Evolutionary conservation across 30 jellyfish, hydroid and myxozoan genomes (phyloP).

Genomic region (Pseudorhiza aurosa): DNA sequence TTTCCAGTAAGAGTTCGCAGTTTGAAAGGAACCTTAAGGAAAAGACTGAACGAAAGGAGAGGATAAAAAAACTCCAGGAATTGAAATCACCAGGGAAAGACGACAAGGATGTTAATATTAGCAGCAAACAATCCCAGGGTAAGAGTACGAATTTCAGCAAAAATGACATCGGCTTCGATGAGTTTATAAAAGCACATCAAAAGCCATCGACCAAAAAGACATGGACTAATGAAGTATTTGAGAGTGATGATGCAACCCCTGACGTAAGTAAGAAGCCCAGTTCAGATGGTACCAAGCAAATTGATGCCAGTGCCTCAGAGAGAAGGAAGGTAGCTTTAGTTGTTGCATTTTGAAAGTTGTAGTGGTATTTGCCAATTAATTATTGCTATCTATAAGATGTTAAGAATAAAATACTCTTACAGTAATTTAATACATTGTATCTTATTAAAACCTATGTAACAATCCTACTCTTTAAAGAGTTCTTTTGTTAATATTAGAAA

Average conservation of each 20-base stretch:
- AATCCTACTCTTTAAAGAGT: too few species aligned
- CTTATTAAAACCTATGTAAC: too few species aligned
- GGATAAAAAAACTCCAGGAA: conserved; percentile 75
- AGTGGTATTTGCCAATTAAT: too few species aligned
- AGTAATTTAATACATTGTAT: too few species aligned
- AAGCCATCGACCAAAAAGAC: conserved; percentile 63
- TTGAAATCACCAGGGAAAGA: background rate
- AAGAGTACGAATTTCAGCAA: conserved; percentile 3
- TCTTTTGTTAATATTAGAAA: too few species aligned
- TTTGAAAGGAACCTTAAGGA: conserved; percentile 68
- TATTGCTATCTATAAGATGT: too few species aligned
- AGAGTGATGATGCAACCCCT: background rate
- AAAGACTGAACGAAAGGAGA: conserved; percentile 65
- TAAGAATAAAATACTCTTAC: too few species aligned
- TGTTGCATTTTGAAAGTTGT: too few species aligned
- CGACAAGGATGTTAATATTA: conserved; percentile 6
- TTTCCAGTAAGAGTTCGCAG: conserved; percentile 87
- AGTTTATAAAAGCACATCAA: conserved; percentile 77
- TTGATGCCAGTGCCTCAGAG: too few species aligned
- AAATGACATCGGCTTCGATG: conserved; percentile 71
- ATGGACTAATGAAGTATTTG: conserved; percentile 82
- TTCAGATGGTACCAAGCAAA: background rate
- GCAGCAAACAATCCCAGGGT: background rate
- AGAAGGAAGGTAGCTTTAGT: background rate
- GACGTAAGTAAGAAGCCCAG: background rate